Percentiles rank a stretch among this genome's conserved stretches.
These are phyloP conservation scores for Synanthedon formicaeformis DNA, from an alignment of 2,888 invertebrate species.

Conservation along the genomic window DNA sequence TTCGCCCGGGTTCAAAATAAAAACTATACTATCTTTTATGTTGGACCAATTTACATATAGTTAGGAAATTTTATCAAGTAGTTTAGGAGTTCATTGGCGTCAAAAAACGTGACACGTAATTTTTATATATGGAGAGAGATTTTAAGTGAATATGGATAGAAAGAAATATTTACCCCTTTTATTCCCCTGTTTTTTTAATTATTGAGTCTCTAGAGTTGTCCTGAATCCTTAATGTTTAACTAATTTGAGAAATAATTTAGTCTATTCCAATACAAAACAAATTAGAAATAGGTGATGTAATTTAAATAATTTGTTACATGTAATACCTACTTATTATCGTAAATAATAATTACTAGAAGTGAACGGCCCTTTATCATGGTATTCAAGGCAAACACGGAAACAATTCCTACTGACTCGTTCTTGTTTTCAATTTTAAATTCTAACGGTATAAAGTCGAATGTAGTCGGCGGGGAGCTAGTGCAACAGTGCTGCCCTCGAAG, in stretches of 20 bases:
- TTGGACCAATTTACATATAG: too few relatives aligned
- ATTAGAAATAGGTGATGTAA: neutral
- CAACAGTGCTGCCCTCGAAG: slow-evolving; percentile 16
- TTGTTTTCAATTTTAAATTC: slow-evolving; percentile 23
- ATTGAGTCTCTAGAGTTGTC: too few relatives aligned
- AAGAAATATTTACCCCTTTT: neutral
- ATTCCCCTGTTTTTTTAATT: too few relatives aligned
- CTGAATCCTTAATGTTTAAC: too few relatives aligned
- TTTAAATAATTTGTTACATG: neutral
- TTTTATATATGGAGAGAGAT: neutral
- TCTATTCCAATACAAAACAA: neutral
- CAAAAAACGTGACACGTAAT: too few relatives aligned
- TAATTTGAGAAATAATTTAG: too few relatives aligned
- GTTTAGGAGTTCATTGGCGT: too few relatives aligned
- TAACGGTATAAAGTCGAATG: slow-evolving; percentile 22
- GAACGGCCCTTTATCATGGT: slow-evolving; percentile 46
- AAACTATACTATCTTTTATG: too few relatives aligned
- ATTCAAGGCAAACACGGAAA: slow-evolving; percentile 55
- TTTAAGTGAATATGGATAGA: neutral
- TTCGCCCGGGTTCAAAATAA: too few relatives aligned
- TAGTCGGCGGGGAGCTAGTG: neutral
- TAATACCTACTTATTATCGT: too few relatives aligned
- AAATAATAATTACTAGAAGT: slow-evolving; percentile 10
- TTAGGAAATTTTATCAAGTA: too few relatives aligned
- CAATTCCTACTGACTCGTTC: slow-evolving; percentile 12